Percentiles rank a stretch among this genome's conserved stretches.
phyloP scores from a whole-genome alignment of 2,113 vertebrate genomes.

The Myotis davidii region DNA sequence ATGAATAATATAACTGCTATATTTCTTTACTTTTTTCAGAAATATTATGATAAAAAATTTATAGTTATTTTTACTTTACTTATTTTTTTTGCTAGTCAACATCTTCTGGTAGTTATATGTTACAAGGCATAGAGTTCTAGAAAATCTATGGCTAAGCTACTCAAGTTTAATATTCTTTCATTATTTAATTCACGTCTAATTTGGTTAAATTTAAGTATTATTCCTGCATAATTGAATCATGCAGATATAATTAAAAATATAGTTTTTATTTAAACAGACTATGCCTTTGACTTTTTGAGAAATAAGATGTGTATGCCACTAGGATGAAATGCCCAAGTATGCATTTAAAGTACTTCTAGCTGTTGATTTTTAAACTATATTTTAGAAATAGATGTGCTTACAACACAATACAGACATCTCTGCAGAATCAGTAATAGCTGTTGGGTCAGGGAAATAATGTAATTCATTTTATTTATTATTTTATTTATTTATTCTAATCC shows the following conservation, averaged over 20 bases:
- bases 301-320: neutral
- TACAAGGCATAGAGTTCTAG: neutral
- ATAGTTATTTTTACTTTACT: slow-evolving; percentile 17
- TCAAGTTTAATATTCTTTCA: slow-evolving; percentile 15
- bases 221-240: neutral
- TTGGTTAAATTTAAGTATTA: neutral
- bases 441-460: slow-evolving; percentile 29
- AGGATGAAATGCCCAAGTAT: slow-evolving; percentile 19
- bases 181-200: neutral
- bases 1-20: neutral
- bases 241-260: slow-evolving; percentile 26
- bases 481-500: too few species aligned
- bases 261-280: slow-evolving; percentile 47
- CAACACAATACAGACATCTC: neutral
- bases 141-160: neutral
- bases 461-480: neutral
- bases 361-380: slow-evolving; percentile 64
- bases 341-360: slow-evolving; percentile 44
- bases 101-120: neutral
- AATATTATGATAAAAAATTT: slow-evolving; percentile 8
- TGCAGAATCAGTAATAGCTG: neutral
- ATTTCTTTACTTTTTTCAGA: neutral
- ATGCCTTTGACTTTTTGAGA: slow-evolving; percentile 54
- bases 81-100: neutral
- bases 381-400: slow-evolving; percentile 31